These are phyloP conservation scores for Glomeris maerens DNA, from an alignment of 1,140 invertebrate genomes.

Conservation along the genomic window DNA sequence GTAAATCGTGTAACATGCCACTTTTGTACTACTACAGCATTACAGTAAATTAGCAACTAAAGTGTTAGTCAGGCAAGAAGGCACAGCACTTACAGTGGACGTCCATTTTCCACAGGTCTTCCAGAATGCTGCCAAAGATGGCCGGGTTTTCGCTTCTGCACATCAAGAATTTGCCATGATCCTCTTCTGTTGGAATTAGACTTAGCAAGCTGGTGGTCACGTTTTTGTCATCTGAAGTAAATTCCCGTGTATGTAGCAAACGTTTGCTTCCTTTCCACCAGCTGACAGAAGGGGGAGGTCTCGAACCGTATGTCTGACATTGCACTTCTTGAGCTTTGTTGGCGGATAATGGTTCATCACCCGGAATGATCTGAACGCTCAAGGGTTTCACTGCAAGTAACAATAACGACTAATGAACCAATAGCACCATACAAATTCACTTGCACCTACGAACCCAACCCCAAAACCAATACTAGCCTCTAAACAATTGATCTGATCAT, in stretches of 20 bases:
- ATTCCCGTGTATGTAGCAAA: conserved; percentile 28
- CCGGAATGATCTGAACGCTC: conserved; percentile 62
- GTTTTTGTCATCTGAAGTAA: conserved; percentile 63
- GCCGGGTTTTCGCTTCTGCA: conserved; percentile 70
- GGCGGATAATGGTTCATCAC: conserved; percentile 65
- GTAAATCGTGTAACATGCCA: too few relatives aligned
- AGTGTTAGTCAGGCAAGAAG: too few relatives aligned
- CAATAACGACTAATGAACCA: too few relatives aligned
- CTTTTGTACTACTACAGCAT: too few relatives aligned
- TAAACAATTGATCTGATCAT: too few relatives aligned
- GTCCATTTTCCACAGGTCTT: conserved; percentile 69
- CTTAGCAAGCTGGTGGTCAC: conserved; percentile 70
- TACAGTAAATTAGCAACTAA: too few relatives aligned
- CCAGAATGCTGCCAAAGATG: conserved; percentile 49
- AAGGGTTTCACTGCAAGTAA: conserved; percentile 59
- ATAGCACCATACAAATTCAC: too few relatives aligned
- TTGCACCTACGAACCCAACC: too few relatives aligned
- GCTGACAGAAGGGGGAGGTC: conserved; percentile 70
- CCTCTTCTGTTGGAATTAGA: conserved; percentile 54
- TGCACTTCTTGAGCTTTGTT: conserved; percentile 63
- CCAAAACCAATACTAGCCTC: too few relatives aligned
- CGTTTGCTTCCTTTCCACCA: conserved; percentile 65
- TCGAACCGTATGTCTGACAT: conserved; percentile 68
- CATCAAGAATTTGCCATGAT: conserved; percentile 62
- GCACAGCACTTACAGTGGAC: conserved; percentile 83